Percentiles rank a stretch among this genome's conserved stretches.
phyloP scores from a whole-genome alignment of 2,113 vertebrate species.

The Podiceps cristatus region DNA sequence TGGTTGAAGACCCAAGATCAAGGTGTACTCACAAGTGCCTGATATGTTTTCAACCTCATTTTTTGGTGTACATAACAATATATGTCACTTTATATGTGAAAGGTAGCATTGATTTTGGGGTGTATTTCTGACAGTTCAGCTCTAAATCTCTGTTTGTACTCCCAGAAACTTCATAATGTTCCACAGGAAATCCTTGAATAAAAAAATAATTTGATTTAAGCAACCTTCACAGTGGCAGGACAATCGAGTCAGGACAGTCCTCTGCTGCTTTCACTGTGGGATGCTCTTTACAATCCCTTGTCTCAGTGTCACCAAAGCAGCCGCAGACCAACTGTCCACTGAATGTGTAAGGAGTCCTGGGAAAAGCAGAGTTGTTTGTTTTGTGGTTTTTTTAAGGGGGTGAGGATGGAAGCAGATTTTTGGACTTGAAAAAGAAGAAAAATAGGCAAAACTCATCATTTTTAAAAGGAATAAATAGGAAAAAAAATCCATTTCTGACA shows the following conservation, averaged over 20 bases:
- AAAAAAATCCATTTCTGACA: neutral
- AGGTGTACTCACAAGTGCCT: neutral
- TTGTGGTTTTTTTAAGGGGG: neutral
- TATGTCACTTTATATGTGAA: neutral
- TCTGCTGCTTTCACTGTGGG: neutral
- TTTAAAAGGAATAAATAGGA: neutral
- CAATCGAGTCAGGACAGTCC: neutral
- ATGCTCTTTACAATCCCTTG: neutral
- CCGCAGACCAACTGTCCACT: neutral
- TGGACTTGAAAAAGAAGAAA: neutral
- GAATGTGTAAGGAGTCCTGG: neutral
- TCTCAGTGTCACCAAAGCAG: neutral
- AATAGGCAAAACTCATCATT: neutral
- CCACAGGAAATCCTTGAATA: neutral
- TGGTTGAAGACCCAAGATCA: neutral
- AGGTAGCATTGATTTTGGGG: neutral
- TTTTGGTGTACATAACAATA: neutral
- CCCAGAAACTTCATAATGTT: neutral
- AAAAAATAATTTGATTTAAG: neutral
- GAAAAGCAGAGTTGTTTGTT: neutral
- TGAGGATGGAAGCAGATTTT: neutral
- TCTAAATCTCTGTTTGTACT: neutral
- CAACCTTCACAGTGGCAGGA: neutral
- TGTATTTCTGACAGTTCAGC: neutral
- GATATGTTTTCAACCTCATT: neutral